Base-by-base conservation (phyloP, 1,140 invertebrate genomes). In the Habropoda laboriosa region DNA sequence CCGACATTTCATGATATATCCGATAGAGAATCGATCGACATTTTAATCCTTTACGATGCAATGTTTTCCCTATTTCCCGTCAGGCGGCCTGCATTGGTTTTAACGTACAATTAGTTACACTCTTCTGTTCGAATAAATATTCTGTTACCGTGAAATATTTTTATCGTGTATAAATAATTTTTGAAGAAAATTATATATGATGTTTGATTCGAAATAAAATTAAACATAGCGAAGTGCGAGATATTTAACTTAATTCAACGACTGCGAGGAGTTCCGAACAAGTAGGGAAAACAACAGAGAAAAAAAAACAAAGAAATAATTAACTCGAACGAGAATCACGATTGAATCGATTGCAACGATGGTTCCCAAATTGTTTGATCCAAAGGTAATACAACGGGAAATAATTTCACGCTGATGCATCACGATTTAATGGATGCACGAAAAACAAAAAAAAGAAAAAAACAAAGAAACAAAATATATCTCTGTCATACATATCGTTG, bases 401-500 rank as follows among this genome's bases (percentile, higher is more conserved):
- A 27, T 10, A 21, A 35, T 58, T 30, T 51, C 58, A n/a, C 12
- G 21, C 21, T 67, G 30, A 51, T 35, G 27, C 45, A 49, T 67
- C 7, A n/a, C 27, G 35, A 51, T 51, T 7, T 53, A 42, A 35
- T 8, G 42, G 18, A 45, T 55, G 32, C 61, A 32, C 3, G 18
- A 27, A 30, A 61, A 30, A 32, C 1, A 58, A 55, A 68, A 27
- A 49, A 27, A 40, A 10, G n/a, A 71, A 40, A 21, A 24, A 10
- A 70, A 53, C 27, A 30, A 13, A 24, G 30, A 58, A 35, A 57
- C 3, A 38, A 57, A 67, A 38, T 63, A 51, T 51, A 55, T 78
- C 66, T 40, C 42, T 47, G 38, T 71, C 40, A 49, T 70, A 68
- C 53, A 70, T 67, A 77, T 70, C 42, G 42, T 60, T 53, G 66